Conservation (phyloP, 2,888 invertebrate genomes). For the Priocnemis perturbator region DNA sequence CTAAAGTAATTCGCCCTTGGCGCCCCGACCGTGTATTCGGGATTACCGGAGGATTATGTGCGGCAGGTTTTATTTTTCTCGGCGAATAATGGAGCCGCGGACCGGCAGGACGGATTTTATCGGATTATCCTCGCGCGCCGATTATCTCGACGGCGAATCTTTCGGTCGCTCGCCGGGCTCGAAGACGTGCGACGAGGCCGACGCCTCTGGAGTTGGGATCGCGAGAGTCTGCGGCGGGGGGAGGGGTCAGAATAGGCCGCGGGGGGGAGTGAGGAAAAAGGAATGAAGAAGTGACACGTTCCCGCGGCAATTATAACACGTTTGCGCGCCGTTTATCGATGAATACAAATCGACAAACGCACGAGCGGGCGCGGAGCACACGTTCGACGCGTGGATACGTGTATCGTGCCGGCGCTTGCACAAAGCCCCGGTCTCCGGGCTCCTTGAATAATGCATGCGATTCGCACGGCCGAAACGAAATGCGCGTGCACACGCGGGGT, state of each 20-base stretch:
- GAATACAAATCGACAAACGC: conserved; percentile 42
- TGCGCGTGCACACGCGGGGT: too few relatives aligned
- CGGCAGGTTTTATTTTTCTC: conserved; percentile 10
- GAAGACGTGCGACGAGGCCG: too few relatives aligned
- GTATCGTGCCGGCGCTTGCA: conserved; percentile 61
- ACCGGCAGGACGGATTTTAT: not conserved
- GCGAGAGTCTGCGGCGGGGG: too few relatives aligned
- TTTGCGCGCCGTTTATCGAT: conserved; percentile 41
- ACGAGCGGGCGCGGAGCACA: conserved; percentile 9
- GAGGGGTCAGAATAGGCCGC: too few relatives aligned
- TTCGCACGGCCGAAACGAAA: conserved; percentile 57
- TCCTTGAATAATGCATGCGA: conserved; percentile 71
- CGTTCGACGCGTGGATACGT: conserved; percentile 7
- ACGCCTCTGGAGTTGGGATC: too few relatives aligned
- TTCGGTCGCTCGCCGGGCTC: not conserved
- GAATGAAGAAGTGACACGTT: not conserved
- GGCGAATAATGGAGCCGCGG: conserved; percentile 5
- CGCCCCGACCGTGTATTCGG: conserved; percentile 47
- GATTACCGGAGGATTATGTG: conserved; percentile 53
- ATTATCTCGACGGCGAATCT: not conserved
- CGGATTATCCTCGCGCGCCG: conserved; percentile 3
- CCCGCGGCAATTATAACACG: conserved; percentile 41
- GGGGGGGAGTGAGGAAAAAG: not conserved
- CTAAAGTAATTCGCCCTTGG: conserved; percentile 59
- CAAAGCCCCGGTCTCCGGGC: conserved; percentile 59